These are phyloP conservation scores for Mionectes macconnelli DNA, from an alignment of 2,113 vertebrate genomes.

Conservation along the genomic window DNA sequence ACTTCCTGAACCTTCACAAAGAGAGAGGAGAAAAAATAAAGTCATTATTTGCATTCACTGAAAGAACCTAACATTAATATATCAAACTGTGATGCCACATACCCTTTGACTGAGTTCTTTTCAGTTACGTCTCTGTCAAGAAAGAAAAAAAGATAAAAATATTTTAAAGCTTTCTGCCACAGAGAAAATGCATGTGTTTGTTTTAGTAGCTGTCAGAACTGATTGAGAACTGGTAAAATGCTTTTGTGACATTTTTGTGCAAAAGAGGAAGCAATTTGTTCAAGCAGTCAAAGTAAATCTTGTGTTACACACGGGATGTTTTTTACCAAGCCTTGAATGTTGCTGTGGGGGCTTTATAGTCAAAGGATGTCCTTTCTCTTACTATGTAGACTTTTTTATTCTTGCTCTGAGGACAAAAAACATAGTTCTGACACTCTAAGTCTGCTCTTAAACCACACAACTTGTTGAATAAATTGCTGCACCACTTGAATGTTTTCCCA, in stretches of 20 bases:
- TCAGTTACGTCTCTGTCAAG: constrained; percentile 88
- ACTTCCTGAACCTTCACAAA: constrained; percentile 86
- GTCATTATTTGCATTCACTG: neutral
- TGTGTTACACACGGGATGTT: neutral
- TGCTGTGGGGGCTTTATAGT: neutral
- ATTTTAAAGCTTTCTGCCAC: neutral
- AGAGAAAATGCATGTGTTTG: neutral
- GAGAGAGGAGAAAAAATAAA: neutral
- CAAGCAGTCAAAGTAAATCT: neutral
- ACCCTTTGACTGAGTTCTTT: constrained; percentile 89
- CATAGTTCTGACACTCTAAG: neutral
- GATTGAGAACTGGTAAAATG: neutral
- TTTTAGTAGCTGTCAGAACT: neutral
- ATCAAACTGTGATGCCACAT: neutral
- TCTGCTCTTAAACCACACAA: neutral
- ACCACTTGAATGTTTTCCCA: neutral
- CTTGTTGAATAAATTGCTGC: neutral
- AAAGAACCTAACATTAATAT: neutral
- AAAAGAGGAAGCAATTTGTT: neutral
- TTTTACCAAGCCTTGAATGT: neutral
- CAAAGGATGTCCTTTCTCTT: neutral
- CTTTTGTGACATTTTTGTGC: neutral
- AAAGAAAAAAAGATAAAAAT: neutral
- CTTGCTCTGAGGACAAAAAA: neutral
- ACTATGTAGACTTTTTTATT: neutral